Evolutionary conservation across 2,888 invertebrate genomes (phyloP), one percentile per base, ranked within the genome.

Genomic region (Unio pictorum): DNA sequence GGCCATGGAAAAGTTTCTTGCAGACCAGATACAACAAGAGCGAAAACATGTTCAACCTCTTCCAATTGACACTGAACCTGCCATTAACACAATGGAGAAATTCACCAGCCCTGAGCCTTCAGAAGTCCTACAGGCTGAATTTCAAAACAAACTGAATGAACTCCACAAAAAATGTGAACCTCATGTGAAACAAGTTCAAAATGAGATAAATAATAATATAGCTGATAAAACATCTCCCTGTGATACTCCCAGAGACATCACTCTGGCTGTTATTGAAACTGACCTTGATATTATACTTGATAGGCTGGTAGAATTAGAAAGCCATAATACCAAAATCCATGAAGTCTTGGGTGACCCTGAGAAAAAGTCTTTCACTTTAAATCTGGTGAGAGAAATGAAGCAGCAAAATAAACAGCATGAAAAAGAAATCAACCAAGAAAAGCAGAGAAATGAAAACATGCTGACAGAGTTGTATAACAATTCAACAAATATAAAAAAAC

Each of bases 391-490:
- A 69, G 78, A 81, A 57, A 58, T 67, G 28, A 69, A 73, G 57
- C 58, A 70, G 20, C 63, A 64, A 17, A 69, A 62, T 1, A 74
- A 68, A 69, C 72, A 76, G 61, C 66, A 66, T 58, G 79, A 75
- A 61, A 75, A 67, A 63, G 76, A 76, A 20, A 61, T 81, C 4
- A 64, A 63, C 23, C 67, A 68, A 55, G 81, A 81, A 60, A 81
- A 75, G 65, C 68, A 67, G 15, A 81, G 76, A 58, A 73, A 74
- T 61, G 79, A 80, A 59, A 79, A 79, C 67, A 80, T 79, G 78
- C 58, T 81, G 26, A 72, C 61, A 65, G 79, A 81, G 58, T 64
- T 83, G 11, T 80, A 81, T 69, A 81, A 81, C 28, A 83, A 81
- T 69, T 80, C 80, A 55, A 82, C 81, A 56, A 70, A 80, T 54